These are phyloP conservation scores for Leptatherina wallacei DNA, from an alignment of 2,797 vertebrate genomes.

Conservation along the genomic window DNA sequence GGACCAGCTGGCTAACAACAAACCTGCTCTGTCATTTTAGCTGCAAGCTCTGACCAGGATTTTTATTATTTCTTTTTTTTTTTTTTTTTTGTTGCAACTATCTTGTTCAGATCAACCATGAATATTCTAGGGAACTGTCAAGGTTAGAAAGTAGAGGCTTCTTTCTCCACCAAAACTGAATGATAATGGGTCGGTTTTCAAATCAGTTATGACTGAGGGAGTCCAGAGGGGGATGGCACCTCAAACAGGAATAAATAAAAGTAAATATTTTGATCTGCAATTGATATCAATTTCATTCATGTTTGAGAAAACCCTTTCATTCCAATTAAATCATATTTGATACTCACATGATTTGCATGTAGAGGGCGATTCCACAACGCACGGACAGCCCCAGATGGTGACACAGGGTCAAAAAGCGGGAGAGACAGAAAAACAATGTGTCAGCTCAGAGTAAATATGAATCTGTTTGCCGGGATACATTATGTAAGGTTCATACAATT, in stretches of 20 bases:
- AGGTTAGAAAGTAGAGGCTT: background rate
- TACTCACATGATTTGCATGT: conserved; percentile 66
- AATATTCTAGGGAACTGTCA: background rate
- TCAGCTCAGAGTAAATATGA: conserved; percentile 14
- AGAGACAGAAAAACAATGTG: conserved; percentile 13
- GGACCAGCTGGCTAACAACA: conserved; percentile 13
- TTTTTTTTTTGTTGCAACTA: background rate
- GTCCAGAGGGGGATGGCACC: background rate
- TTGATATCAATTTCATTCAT: conserved; percentile 6
- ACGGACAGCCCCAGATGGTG: conserved; percentile 23
- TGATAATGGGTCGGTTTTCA: background rate
- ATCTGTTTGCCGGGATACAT: background rate
- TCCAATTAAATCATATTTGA: conserved; percentile 1
- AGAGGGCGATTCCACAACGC: conserved; percentile 13
- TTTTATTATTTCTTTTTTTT: background rate
- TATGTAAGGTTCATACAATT: background rate
- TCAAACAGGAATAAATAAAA: conserved; percentile 6
- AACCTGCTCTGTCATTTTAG: background rate
- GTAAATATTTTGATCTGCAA: conserved; percentile 29
- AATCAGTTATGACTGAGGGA: background rate
- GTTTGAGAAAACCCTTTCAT: background rate
- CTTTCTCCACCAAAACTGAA: background rate
- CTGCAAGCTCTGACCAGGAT: background rate
- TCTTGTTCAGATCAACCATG: background rate
- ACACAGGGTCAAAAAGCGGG: conserved; percentile 5